phyloP scores from a whole-genome alignment of 2,797 vertebrate species.

The Pelodytes ibericus region DNA sequence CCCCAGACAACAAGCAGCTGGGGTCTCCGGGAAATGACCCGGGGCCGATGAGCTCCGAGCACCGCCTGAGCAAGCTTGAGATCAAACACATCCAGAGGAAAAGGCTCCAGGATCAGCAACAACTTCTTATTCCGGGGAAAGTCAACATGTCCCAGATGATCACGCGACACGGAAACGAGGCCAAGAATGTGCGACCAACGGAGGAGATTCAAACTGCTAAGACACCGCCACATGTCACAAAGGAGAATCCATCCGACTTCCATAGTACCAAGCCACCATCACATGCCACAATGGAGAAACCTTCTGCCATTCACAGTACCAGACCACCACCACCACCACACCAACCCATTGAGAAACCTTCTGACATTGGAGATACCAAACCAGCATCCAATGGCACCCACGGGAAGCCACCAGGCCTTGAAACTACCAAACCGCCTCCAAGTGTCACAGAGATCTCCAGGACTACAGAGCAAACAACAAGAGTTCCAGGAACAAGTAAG shows the following conservation, averaged over 20 bases:
- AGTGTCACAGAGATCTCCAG: not conserved
- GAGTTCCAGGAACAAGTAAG: slow-evolving; percentile 66
- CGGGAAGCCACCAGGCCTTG: not conserved
- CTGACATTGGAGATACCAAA: not conserved
- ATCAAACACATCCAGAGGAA: slow-evolving; percentile 24
- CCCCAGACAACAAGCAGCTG: slow-evolving; percentile 39
- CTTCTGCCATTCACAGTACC: not conserved
- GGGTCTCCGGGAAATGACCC: not conserved
- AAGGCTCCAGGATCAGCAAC: slow-evolving; percentile 7
- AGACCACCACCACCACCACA: not conserved
- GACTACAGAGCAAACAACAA: slow-evolving; percentile 4
- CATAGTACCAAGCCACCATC: not conserved
- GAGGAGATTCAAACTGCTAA: not conserved
- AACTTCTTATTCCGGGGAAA: not conserved
- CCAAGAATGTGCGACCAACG: not conserved
- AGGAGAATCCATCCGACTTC: slow-evolving; percentile 1
- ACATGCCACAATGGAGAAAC: not conserved
- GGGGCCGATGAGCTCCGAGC: slow-evolving; percentile 7
- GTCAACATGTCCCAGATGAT: not conserved
- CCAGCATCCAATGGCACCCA: not conserved
- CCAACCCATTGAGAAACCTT: not conserved
- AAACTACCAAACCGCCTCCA: not conserved
- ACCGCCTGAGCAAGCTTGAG: slow-evolving; percentile 21
- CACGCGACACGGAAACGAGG: not conserved
- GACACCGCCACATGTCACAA: not conserved